Evolutionary conservation across 1,140 invertebrate species (phyloP), one percentile per base, ranked within the genome.

Genomic region (Alviniconcha marisindica): DNA sequence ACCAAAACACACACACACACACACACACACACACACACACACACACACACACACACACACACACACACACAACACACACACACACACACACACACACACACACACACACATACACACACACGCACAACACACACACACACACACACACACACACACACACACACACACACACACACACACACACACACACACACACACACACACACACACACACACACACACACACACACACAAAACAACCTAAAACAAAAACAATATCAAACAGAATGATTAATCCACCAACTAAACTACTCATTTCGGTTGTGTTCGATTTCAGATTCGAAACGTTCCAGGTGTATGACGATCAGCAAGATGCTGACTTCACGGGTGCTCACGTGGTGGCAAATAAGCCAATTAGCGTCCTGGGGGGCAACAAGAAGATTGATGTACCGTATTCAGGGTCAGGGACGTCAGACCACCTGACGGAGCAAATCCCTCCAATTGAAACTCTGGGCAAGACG

Each of bases 381-480:
- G 71, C 86, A n/a, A 84, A 87, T 79, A 87, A 89, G 63, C 84
- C 79, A 0, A 44, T 92, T 24, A 79, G 85, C 3, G 87, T 90
- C 0, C 87, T 90, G 36, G 84, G 81, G 36, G 91, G 90, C 18
- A 89, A 89, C 83, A 77, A 84, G 42, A 86, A 85, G 66, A 88
- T 87, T 36, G 82, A 42, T 18, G 84, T 90, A 15, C 51, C 42
- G 1, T n/a, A n/a, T n/a, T 73, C 51, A 5, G 74, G 60, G 0
- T 84, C 74, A 24, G 78, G 51, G 1, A 80, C 83, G 40, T 48
- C 78, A 2, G 90, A 90, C 85, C 88, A 91, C 81, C 69, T 91
- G 28, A 88, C 87, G 7, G 89, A 89, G 56, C 86, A 88, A 51
- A 56, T 91, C 38, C 82, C 86, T 33, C 88, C 90, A 7, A 85